phyloP scores from a whole-genome alignment of 2,797 vertebrate genomes.

The Austrolebias charrua region DNA sequence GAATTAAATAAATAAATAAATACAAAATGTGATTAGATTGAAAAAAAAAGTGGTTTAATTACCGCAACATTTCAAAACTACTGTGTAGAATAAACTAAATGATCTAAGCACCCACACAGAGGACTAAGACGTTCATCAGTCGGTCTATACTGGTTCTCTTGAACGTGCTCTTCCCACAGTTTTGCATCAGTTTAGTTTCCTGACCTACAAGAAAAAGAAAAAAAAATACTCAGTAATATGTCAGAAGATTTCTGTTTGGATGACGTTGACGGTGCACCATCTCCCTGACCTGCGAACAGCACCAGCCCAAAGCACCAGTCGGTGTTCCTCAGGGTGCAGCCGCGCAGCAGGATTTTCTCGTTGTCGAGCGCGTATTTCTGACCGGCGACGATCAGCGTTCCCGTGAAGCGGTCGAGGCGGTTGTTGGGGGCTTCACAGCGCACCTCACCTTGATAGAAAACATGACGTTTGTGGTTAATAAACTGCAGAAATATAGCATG shows the following conservation, averaged over 20 bases:
- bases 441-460: conserved; percentile 81
- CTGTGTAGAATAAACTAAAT: too few species aligned
- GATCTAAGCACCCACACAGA: conserved; percentile 83
- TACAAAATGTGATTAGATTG: too few species aligned
- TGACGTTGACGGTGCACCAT: not conserved
- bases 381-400: conserved; percentile 79
- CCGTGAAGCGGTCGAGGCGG: conserved; percentile 88
- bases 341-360: conserved; percentile 89
- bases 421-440: conserved; percentile 93
- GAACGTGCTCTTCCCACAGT: conserved; percentile 89
- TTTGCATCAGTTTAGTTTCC: conserved; percentile 97
- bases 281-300: conserved; percentile 86
- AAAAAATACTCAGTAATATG: not conserved
- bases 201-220: conserved; percentile 81
- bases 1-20: too few species aligned
- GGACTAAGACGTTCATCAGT: conserved; percentile 91
- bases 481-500: too few species aligned
- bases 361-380: conserved; percentile 88
- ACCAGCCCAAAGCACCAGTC: conserved; percentile 95
- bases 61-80: too few species aligned
- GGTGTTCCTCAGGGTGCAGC: conserved; percentile 93
- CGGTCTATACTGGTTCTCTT: conserved; percentile 93
- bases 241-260: not conserved
- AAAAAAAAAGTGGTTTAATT: too few species aligned
- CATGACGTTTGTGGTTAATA: not conserved